phyloP scores from a whole-genome alignment of 2,797 vertebrate species.

The Rhinatrema bivittatum region DNA sequence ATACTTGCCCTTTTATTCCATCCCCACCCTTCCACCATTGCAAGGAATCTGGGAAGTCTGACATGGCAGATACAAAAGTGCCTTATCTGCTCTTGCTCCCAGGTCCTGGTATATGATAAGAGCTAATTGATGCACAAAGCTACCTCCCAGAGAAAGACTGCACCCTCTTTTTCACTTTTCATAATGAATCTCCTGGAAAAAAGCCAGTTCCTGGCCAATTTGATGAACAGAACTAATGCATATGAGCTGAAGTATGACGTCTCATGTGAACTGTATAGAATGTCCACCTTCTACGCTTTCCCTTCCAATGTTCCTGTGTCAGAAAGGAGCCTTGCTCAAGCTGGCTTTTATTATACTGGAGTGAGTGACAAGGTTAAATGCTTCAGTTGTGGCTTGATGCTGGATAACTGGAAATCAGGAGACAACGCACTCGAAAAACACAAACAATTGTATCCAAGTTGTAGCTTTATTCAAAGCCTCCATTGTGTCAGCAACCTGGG shows the following conservation, averaged over 20 bases:
- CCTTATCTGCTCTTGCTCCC: no score
- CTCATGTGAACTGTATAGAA: conserved; percentile 83
- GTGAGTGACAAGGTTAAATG: conserved; percentile 84
- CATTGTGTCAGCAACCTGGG: conserved; percentile 63
- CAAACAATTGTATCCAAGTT: conserved; percentile 76
- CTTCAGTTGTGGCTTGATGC: conserved; percentile 78
- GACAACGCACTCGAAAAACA: conserved; percentile 88
- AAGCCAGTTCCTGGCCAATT: conserved; percentile 58
- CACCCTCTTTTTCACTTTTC: conserved; percentile 41
- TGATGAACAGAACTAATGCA: conserved; percentile 60
- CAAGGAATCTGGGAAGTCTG: no score
- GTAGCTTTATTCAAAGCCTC: conserved; percentile 80
- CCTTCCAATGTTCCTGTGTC: conserved; percentile 65
- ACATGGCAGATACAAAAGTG: no score
- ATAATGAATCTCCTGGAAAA: conserved; percentile 78
- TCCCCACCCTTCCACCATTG: no score
- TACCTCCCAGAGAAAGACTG: conserved; percentile 73
- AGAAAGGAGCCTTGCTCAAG: conserved; percentile 86
- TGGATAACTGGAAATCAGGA: conserved; percentile 86
- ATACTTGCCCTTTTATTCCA: no score
- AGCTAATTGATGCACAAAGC: conserved; percentile 53
- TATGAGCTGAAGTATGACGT: conserved; percentile 83
- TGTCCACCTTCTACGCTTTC: conserved; percentile 87
- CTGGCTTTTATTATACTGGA: conserved; percentile 92
- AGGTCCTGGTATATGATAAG: no score